phyloP scores from a whole-genome alignment of 2,797 vertebrate species.

The Tragopan temminckii region DNA sequence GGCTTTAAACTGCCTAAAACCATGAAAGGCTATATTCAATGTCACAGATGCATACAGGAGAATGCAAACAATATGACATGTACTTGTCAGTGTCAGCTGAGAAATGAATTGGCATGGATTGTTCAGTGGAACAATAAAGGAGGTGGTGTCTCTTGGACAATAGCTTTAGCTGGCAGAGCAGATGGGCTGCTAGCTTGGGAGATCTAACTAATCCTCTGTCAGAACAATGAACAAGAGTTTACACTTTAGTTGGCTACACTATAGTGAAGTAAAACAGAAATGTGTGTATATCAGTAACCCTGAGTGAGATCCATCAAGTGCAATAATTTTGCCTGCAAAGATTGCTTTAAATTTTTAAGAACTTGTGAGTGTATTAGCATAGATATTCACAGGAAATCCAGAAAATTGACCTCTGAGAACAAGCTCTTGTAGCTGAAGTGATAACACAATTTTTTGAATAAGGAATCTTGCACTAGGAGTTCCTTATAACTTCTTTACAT shows the following conservation, averaged over 20 bases:
- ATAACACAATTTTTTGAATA: not conserved
- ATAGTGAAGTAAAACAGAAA: constrained; percentile 22
- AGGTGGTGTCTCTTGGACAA: constrained; percentile 67
- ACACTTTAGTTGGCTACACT: constrained; percentile 17
- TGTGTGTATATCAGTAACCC: not conserved
- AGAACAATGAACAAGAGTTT: constrained; percentile 62
- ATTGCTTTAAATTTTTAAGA: not conserved
- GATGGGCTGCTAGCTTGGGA: constrained; percentile 66
- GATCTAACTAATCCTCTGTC: constrained; percentile 49
- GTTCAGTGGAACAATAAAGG: constrained; percentile 51
- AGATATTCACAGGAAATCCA: not conserved
- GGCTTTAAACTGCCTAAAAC: constrained; percentile 32
- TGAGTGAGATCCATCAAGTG: not conserved
- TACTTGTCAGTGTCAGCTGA: constrained; percentile 68
- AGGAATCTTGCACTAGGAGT: not conserved
- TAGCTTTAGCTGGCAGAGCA: constrained; percentile 63
- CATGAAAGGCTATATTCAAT: constrained; percentile 53
- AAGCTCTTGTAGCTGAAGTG: not conserved
- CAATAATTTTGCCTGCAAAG: not conserved
- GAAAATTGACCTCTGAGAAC: not conserved
- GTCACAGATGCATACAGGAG: constrained; percentile 51
- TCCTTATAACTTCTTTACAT: constrained; percentile 9
- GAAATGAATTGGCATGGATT: constrained; percentile 58
- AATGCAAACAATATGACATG: constrained; percentile 44
- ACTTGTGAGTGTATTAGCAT: not conserved